A percentile compares a stretch with the other conserved stretches of the same genome.
Conservation (phyloP, 2,888 invertebrate genomes). For the Noctua comes region DNA sequence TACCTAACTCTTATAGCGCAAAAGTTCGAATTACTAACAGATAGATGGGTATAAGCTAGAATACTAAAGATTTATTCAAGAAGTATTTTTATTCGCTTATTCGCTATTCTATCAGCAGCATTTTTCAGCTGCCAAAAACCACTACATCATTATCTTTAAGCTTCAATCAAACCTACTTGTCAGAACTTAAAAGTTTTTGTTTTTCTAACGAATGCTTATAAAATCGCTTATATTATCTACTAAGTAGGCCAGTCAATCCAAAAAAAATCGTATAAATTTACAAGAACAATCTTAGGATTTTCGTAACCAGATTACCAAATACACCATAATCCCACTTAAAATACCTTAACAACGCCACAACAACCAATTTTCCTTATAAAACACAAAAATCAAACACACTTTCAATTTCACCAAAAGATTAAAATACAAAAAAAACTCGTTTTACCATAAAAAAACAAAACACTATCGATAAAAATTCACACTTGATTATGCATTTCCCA, state of each 20-base stretch:
- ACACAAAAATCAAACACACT: conserved; percentile 11
- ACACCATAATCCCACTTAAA: background rate
- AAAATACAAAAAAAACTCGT: background rate
- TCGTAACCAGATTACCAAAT: background rate
- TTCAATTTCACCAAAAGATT: conserved; percentile 35
- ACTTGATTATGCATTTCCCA: conserved; percentile 18
- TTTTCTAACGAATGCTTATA: background rate
- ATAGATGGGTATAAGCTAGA: background rate
- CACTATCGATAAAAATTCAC: conserved; percentile 16
- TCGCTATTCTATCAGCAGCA: background rate
- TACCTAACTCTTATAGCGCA: background rate
- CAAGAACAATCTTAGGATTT: background rate
- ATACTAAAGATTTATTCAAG: background rate
- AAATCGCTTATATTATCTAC: background rate
- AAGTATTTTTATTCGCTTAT: background rate
- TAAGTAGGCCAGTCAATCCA: background rate
- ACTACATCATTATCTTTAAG: background rate
- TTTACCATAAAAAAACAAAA: conserved; percentile 16
- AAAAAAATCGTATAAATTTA: background rate
- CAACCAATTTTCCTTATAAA: conserved; percentile 26
- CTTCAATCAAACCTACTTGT: background rate
- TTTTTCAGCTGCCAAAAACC: background rate
- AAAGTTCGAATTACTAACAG: background rate
- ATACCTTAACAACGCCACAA: background rate
- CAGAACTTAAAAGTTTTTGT: background rate